A percentile compares a stretch with the other conserved stretches of the same genome.
Conservation (phyloP, 2,888 invertebrate species). For the Hylaea fasciaria region DNA sequence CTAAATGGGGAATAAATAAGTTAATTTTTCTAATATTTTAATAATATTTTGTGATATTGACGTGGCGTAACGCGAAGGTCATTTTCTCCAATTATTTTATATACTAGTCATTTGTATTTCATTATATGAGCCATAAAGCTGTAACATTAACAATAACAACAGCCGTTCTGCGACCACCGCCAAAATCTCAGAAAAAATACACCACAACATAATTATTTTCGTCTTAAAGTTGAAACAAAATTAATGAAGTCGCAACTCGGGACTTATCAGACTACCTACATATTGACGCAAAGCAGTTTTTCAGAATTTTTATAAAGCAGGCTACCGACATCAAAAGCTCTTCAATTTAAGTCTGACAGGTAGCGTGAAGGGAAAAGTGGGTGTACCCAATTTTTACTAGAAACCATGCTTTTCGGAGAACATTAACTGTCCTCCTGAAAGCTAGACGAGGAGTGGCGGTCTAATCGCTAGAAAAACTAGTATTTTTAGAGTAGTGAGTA, state of each 20-base stretch:
- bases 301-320: constrained; percentile 23
- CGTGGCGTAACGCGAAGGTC: constrained; percentile 35
- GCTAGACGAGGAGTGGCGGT: not conserved
- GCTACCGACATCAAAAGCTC: constrained; percentile 27
- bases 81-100: constrained; percentile 54
- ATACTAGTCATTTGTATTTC: constrained; percentile 58
- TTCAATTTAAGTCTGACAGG: constrained; percentile 19
- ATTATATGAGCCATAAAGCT: constrained; percentile 55
- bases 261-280: constrained; percentile 10
- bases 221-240: constrained; percentile 22
- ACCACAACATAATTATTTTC: constrained; percentile 23
- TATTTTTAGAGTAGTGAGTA: constrained; percentile 47
- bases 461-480: constrained; percentile 25
- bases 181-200: constrained; percentile 33
- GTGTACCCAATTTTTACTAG: constrained; percentile 12
- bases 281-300: constrained; percentile 20
- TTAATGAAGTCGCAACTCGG: constrained; percentile 35
- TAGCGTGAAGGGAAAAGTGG: constrained; percentile 2
- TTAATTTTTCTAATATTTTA: no score
- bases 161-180: constrained; percentile 28
- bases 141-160: constrained; percentile 49
- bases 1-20: no score
- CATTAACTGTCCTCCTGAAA: constrained; percentile 6
- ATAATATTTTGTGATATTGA: not conserved
- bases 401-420: constrained; percentile 11